Base-by-base conservation (phyloP, 2,797 vertebrate genomes). In the Phoxinus dragarum region DNA sequence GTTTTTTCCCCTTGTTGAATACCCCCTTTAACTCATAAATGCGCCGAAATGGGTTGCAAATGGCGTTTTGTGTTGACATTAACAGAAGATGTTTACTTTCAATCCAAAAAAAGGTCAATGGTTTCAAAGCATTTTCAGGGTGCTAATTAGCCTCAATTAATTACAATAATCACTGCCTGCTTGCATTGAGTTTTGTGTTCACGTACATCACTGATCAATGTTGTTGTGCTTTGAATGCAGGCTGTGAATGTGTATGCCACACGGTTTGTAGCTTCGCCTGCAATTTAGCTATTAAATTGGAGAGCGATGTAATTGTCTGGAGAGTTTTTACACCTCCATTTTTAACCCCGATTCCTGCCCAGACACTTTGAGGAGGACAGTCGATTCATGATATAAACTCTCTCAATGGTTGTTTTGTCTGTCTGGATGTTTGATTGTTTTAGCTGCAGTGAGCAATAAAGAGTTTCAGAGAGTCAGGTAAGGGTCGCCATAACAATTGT, bases 351-450 rank as follows among this genome's bases (percentile, higher is more conserved):
- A 19, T 84, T 78, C 16, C 74, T 27, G 2, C 8, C 38, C 19
- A 75, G 82, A 76, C 72, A 67, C 44, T 84, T 68, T 44, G 49
- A 44, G 36, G 9, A 40, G 82, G 64, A 47, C 66, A 69, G 74
- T 59, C 49, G 31, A 44, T 59, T 78, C 47, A 84, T 69, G 74
- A 84, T 56, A 69, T 69, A 78, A 84, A 59, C 64, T 56, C 61
- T 76, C 23, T 42, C n/a, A 68, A 11, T 56, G 74, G 44, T 59
- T 84, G 61, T 76, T 84, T 77, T 40, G 64, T 76, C 44, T 78
- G 82, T 68, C 47, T 84, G 64, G 74, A 56, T 78, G 38, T 77
- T 69, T 67, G 73, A 84, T 84, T 84, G 59, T 78, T 78, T 84
- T 78, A 59, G 74, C 66, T 23, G 49, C 52, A 69, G 64, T 23